Evolutionary conservation across 2,113 vertebrate species (phyloP).

Genomic region (Carlito syrichta): DNA sequence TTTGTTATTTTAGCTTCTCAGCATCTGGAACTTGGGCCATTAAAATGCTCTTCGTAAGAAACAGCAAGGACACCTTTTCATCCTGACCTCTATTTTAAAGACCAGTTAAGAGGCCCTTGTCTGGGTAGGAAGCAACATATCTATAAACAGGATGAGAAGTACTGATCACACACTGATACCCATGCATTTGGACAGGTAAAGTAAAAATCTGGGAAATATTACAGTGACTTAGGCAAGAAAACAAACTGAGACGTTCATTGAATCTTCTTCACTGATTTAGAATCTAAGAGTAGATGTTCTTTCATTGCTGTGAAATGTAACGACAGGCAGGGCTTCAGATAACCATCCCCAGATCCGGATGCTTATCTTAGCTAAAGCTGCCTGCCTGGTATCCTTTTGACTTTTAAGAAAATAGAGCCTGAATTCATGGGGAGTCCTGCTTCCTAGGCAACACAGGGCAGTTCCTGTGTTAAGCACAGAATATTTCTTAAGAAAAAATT

Average conservation of each 20-base stretch:
- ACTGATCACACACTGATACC: conserved; percentile 56
- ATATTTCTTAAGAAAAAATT: conserved; percentile 39
- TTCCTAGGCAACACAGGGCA: conserved; percentile 32
- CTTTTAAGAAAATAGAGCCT: conserved; percentile 66
- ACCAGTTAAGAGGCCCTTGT: conserved; percentile 51
- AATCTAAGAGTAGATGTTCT: conserved; percentile 48
- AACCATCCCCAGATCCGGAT: conserved; percentile 63
- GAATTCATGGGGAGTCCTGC: conserved; percentile 34
- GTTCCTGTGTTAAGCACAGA: conserved; percentile 55
- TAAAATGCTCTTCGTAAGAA: conserved; percentile 22
- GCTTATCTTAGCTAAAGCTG: conserved; percentile 55
- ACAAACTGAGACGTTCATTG: conserved; percentile 26
- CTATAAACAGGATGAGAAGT: conserved; percentile 60
- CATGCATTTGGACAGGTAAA: conserved; percentile 2
- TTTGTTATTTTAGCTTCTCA: conserved; percentile 44
- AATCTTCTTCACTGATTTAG: conserved; percentile 32
- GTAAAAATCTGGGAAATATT: conserved; percentile 61
- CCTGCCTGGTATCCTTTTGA: conserved; percentile 58
- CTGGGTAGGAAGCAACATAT: conserved; percentile 55
- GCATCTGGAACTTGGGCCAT: conserved; percentile 8
- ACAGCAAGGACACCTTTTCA: conserved; percentile 48
- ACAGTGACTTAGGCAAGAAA: conserved; percentile 47
- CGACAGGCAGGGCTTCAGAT: conserved; percentile 67
- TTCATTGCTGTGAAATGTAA: conserved; percentile 68
- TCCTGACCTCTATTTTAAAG: conserved; percentile 61